Evolutionary conservation across 2,888 invertebrate genomes (phyloP).

Genomic region (Silvanus unidentatus): DNA sequence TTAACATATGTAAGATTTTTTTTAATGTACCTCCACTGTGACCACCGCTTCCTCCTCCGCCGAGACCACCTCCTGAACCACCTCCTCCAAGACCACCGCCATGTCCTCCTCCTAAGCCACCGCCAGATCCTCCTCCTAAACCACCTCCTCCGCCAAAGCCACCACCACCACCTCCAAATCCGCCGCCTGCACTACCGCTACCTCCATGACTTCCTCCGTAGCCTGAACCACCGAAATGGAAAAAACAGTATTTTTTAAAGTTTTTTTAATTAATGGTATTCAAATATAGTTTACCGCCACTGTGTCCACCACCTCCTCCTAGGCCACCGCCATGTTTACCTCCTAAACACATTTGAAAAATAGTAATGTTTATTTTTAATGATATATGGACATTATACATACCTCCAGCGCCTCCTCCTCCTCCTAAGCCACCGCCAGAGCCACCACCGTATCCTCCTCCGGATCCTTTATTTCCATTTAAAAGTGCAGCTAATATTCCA

Average conservation of each 20-base stretch:
- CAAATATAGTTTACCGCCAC: no score
- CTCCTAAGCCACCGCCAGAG: slow-evolving; percentile 8
- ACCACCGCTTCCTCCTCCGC: slow-evolving; percentile 7
- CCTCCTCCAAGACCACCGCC: slow-evolving; percentile 9
- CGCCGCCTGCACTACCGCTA: slow-evolving; percentile 16
- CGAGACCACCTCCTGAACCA: slow-evolving; percentile 9
- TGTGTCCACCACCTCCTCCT: slow-evolving; percentile 17
- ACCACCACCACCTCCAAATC: slow-evolving; percentile 7
- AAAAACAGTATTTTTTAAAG: no score
- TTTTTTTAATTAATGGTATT: no score
- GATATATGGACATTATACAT: no score
- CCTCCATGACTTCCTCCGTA: no score
- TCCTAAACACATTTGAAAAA: no score
- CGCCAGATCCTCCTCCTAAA: no score
- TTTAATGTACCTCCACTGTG: slow-evolving; percentile 9
- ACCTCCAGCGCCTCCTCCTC: slow-evolving; percentile 17
- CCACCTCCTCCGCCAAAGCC: no score
- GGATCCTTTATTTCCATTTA: slow-evolving; percentile 6
- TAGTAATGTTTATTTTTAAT: no score
- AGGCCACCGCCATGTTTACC: slow-evolving; percentile 13
- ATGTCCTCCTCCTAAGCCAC: slow-evolving; percentile 3
- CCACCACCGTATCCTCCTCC: slow-evolving; percentile 5
- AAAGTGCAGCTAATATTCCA: slow-evolving; percentile 17
- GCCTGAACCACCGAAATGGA: no score
- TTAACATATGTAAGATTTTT: no score